Percentiles rank a stretch among this genome's conserved stretches.
Conservation (phyloP, 2,888 invertebrate species). For the Troilus luridus region DNA sequence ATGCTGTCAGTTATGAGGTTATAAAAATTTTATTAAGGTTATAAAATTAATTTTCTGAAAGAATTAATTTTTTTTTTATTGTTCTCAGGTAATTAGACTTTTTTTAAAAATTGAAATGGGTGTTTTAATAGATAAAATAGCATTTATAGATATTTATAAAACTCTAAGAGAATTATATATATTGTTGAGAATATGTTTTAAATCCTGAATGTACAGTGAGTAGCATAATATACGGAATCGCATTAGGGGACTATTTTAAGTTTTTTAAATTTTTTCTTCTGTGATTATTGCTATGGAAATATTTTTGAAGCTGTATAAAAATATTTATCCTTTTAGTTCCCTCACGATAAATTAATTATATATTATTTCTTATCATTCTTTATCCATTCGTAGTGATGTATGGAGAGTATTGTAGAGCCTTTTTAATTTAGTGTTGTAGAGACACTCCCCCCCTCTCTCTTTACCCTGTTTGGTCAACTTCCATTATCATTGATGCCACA, state of each 20-base stretch:
- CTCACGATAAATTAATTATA: background rate
- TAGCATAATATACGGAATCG: background rate
- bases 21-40: background rate
- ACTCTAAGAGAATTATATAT: background rate
- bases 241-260: background rate
- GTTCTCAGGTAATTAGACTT: background rate
- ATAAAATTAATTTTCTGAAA: background rate
- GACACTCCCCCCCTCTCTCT: background rate
- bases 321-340: background rate
- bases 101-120: background rate
- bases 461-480: background rate
- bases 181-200: background rate
- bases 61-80: background rate
- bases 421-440: background rate
- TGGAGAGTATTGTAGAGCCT: background rate
- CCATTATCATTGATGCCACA: background rate
- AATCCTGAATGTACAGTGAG: background rate
- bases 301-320: background rate
- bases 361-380: background rate
- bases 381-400: background rate
- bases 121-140: background rate
- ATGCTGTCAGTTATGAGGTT: background rate
- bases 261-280: background rate
- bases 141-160: background rate
- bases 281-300: background rate